Conservation (phyloP, 2,888 invertebrate species). For the Polia nebulosa region DNA sequence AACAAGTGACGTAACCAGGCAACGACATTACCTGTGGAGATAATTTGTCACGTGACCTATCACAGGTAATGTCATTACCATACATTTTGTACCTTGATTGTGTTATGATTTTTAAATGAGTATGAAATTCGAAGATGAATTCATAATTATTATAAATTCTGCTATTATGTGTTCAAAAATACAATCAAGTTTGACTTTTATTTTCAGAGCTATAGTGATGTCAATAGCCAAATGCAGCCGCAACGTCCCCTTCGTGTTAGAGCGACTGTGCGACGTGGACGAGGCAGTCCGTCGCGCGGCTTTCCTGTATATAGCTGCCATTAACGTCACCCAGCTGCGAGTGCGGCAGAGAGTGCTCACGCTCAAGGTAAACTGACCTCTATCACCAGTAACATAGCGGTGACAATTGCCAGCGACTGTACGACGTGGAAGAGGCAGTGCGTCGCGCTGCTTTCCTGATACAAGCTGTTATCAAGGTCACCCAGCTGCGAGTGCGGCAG, state of each 20-base stretch:
- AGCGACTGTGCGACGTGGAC: conserved; percentile 94
- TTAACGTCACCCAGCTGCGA: conserved; percentile 86
- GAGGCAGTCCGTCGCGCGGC: conserved; percentile 93
- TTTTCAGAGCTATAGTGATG: conserved; percentile 92
- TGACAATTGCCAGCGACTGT: background rate
- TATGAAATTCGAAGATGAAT: no score
- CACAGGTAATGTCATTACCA: no score
- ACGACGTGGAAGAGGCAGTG: conserved; percentile 95
- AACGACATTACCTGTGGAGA: no score
- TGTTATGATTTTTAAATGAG: no score
- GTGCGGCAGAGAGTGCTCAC: conserved; percentile 86
- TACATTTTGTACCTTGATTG: no score
- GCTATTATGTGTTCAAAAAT: no score
- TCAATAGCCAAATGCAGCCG: conserved; percentile 94
- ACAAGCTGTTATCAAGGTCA: conserved; percentile 87
- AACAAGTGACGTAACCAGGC: no score
- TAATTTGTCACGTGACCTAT: no score
- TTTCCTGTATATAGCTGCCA: conserved; percentile 86
- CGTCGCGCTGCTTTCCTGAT: conserved; percentile 90
- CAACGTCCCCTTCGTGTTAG: conserved; percentile 93
- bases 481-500: conserved; percentile 85
- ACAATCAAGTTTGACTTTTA: background rate
- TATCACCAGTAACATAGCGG: background rate
- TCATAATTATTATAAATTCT: no score
- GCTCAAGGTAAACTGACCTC: conserved; percentile 77